Conservation (phyloP, 2,797 vertebrate genomes). For the Nannoperca obscura region DNA sequence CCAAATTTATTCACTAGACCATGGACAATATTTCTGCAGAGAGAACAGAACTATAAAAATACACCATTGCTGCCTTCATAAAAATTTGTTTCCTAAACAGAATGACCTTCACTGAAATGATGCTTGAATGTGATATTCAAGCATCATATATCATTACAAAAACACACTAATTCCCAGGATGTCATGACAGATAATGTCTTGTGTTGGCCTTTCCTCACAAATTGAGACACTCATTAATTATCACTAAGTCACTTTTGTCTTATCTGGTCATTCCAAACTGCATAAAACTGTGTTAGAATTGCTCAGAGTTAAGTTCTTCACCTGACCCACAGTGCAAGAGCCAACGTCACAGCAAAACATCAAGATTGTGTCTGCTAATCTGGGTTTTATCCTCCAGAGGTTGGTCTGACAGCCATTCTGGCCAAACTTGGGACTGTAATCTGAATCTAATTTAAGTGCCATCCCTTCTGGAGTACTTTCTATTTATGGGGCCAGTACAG, state of each 20-base stretch:
- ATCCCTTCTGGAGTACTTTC: slow-evolving; percentile 23
- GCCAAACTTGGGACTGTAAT: not conserved
- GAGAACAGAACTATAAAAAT: slow-evolving; percentile 29
- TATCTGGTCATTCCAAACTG: not conserved
- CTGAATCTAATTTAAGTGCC: slow-evolving; percentile 13
- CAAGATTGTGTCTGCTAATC: not conserved
- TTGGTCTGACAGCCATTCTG: not conserved
- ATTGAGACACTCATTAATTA: not conserved
- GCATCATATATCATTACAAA: slow-evolving; percentile 10
- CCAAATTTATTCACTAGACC: slow-evolving; percentile 32
- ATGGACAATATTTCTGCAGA: slow-evolving; percentile 38
- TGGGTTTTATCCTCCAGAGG: not conserved
- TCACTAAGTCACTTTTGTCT: not conserved
- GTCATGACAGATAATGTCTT: not conserved
- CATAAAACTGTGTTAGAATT: not conserved
- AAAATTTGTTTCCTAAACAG: slow-evolving; percentile 34
- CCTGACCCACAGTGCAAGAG: not conserved
- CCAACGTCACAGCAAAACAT: not conserved
- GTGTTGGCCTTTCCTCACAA: not conserved
- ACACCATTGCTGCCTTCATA: slow-evolving; percentile 10
- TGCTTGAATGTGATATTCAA: slow-evolving; percentile 34
- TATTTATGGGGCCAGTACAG: slow-evolving; percentile 25
- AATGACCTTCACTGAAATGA: slow-evolving; percentile 43
- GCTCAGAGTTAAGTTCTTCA: not conserved
- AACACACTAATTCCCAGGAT: not conserved